Evolutionary conservation across 2,888 invertebrate genomes (phyloP), one percentile per base, ranked within the genome.

Genomic region (Apotomis turbidana): DNA sequence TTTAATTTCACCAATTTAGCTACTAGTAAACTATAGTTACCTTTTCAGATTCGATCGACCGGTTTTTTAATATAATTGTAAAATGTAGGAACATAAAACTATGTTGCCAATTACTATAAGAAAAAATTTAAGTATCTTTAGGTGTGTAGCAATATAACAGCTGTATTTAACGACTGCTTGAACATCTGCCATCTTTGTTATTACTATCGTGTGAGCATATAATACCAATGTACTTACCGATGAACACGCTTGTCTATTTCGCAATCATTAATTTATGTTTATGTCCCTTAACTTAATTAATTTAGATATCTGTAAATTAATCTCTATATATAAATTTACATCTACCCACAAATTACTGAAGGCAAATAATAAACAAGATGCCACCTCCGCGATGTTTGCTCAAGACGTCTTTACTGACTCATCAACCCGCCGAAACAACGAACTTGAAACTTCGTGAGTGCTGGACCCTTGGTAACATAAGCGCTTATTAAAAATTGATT

Each of bases 401-500:
- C n/a, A 46, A 55, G 55, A 64, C 15, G 52, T 46, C 55, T 66
- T 66, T 46, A 66, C 44, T 54, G 13, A 69, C 46, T 54, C 61
- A 55, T 60, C 59, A 51, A 46, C 52, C 59, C 54, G 15, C 52
- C 46, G n/a, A 69, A 69, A 61, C 54, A 71, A 13, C 52, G 36
- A 66, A 66, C 54, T 64, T 66, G 60, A 60, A 60, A 70, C 58
- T 54, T 70, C 41, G 44, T 59, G 15, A 58, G 59, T 60, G 64
- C 12, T 54, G 60, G 38, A 52, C 54, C 49, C 60, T 49, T 38
- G 27, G 59, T 54, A 62, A n/a, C 64, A 36, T 64, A 64, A 52
- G 46, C 38, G 38, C 59, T 55, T 57, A 67, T 49, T 67, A 61
- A 67, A 55, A 67, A 67, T 49, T 8, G 49, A 67, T 67, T 66